These are phyloP conservation scores for Micromys minutus DNA, from an alignment of 2,113 vertebrate species.

Conservation along the genomic window DNA sequence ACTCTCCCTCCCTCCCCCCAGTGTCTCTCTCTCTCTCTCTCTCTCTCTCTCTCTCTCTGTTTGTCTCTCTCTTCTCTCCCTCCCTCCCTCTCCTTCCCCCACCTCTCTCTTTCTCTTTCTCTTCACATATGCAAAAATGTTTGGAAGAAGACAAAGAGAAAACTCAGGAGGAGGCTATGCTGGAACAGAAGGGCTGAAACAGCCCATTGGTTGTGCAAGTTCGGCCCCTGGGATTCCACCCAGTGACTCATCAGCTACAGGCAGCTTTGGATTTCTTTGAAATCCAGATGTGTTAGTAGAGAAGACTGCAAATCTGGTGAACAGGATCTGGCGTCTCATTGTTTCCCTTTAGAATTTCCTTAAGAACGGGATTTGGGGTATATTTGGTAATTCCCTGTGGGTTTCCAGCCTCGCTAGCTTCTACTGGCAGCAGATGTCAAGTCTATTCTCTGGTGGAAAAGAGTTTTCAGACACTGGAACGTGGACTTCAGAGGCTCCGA, in stretches of 20 bases:
- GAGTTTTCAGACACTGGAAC: background rate
- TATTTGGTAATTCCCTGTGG: background rate
- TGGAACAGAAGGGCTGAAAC: background rate
- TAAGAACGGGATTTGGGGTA: background rate
- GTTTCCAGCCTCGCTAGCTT: background rate
- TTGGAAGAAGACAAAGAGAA: background rate
- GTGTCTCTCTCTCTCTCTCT: too few species aligned
- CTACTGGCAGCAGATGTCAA: background rate
- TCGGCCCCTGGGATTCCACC: background rate
- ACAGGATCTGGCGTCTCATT: background rate
- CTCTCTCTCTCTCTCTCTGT: too few species aligned
- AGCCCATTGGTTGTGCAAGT: background rate
- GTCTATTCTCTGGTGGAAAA: background rate
- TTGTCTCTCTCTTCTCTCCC: background rate
- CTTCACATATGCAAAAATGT: background rate
- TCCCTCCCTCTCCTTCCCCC: background rate
- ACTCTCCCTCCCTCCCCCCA: too few species aligned
- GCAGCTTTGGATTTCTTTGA: conserved; percentile 14
- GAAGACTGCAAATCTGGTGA: background rate
- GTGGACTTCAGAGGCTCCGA: background rate
- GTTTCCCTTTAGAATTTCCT: background rate
- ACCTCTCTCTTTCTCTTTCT: background rate
- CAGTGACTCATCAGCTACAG: background rate
- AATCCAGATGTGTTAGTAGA: conserved; percentile 12
- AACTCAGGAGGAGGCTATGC: background rate